A percentile compares a stretch with the other conserved stretches of the same genome.
phyloP scores from a whole-genome alignment of 2,888 invertebrate genomes.

The Scaptodrosophila latifasciaeformis region DNA sequence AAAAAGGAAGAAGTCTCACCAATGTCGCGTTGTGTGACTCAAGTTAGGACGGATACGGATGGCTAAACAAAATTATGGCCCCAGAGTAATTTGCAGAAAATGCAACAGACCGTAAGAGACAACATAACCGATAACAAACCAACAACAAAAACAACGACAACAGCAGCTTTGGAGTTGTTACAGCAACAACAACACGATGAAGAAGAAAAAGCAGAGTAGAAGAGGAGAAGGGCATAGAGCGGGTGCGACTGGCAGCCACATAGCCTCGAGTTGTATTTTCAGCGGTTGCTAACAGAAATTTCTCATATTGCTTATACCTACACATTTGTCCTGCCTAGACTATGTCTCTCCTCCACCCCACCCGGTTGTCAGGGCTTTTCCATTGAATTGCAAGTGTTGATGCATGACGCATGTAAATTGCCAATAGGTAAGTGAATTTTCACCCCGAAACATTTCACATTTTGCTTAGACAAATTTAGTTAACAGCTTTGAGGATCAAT shows the following conservation, averaged over 20 bases:
- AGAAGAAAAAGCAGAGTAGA: constrained; percentile 8
- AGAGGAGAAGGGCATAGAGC: too few relatives aligned
- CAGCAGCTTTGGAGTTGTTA: not conserved
- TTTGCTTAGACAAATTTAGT: too few relatives aligned
- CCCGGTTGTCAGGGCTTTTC: too few relatives aligned
- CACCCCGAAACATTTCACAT: too few relatives aligned
- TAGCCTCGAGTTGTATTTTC: constrained; percentile 43
- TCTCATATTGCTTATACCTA: not conserved
- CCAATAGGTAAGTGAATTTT: constrained; percentile 43
- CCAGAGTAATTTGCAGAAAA: constrained; percentile 46
- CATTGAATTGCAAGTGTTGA: constrained; percentile 41
- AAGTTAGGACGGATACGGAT: constrained; percentile 32
- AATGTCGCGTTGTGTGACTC: not conserved
- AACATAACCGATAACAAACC: constrained; percentile 59
- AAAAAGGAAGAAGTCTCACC: too few relatives aligned
- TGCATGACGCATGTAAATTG: constrained; percentile 42
- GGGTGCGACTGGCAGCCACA: too few relatives aligned
- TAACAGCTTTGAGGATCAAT: too few relatives aligned
- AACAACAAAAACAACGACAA: constrained; percentile 22
- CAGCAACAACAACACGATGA: too few relatives aligned
- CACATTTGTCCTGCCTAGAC: not conserved
- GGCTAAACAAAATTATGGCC: constrained; percentile 38
- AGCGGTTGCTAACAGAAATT: constrained; percentile 54
- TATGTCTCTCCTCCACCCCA: too few relatives aligned
- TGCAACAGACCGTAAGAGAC: constrained; percentile 70